Evolutionary conservation across 2,888 invertebrate species (phyloP), one percentile per base, ranked within the genome.

Genomic region (Mesorhabditis sp.): DNA sequence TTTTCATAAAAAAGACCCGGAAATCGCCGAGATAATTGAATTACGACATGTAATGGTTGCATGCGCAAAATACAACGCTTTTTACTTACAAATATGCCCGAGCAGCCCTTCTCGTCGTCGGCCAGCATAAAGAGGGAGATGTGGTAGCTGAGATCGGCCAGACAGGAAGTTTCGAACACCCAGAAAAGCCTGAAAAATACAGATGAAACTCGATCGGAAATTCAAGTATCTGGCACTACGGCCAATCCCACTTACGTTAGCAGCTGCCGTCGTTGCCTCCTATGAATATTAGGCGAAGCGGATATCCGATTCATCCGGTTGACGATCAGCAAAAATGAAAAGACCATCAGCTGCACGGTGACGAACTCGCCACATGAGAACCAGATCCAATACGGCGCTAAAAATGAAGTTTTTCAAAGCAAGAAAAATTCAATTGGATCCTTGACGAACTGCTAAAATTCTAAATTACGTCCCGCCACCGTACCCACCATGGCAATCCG

Each of bases 371-470:
- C 80, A 41, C 72, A 68, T 13, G 77, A 77, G 70, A 78, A 80
- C 78, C 77, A 78, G 61, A 80, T 77, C 80, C 80, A 80, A 66
- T 77, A 78, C 2, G 78, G 76, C 4, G 80, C 78, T 76, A 70
- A 45, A 76, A 69, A 41, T n/a, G 15, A 13, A 5, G 44, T 13
- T 67, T 70, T 45, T 7, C 5, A 5, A 62, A 15, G 15, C 63
- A 62, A 62, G 6, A 15, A 50, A 50, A 13, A 50, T 50, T 50
- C 7, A 50, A 50, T 10, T n/a, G 58, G n/a, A 50, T 50, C 58
- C 50, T 10, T 50, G 10, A 50, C 50, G 13, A n/a, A 28, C 28
- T n/a, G 15, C 6, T 2, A 15, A 62, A 62, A 28, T 7, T n/a
- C 15, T n/a, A 28, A 28, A 28, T 28, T 28, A 28, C 28, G 28